Evolutionary conservation across 2,113 vertebrate species (phyloP).

Genomic region (Ellobius talpinus): DNA sequence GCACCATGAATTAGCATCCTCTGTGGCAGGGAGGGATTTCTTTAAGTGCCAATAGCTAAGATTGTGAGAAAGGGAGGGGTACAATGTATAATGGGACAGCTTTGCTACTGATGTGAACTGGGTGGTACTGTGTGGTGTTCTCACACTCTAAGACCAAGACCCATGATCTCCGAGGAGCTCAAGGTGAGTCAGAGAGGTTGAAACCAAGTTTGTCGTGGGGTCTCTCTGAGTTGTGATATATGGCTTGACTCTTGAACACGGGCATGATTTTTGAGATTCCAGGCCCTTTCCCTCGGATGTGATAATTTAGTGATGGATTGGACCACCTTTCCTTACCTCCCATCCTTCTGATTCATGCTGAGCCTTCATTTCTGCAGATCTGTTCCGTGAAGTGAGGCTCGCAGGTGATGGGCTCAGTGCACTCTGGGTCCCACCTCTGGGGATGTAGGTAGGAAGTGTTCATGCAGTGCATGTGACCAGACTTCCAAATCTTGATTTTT

Average conservation of each 20-base stretch:
- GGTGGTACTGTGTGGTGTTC: neutral
- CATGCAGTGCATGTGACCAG: neutral
- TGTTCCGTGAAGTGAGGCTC: neutral
- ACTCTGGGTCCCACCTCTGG: neutral
- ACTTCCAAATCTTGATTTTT: neutral
- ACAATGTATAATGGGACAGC: neutral
- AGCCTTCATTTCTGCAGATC: neutral
- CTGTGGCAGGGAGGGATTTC: neutral
- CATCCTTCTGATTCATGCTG: neutral
- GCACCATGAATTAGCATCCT: neutral
- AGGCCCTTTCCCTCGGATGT: neutral
- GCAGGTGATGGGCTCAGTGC: accelerated
- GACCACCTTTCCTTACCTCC: accelerated
- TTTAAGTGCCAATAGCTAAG: neutral
- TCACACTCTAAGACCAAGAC: neutral
- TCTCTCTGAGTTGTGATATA: neutral
- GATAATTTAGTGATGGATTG: too few relatives aligned
- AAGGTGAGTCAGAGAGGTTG: neutral
- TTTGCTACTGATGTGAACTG: accelerated
- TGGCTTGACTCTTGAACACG: neutral
- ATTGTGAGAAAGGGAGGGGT: neutral
- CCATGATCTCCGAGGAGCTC: accelerated
- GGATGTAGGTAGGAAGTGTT: accelerated
- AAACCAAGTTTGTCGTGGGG: neutral
- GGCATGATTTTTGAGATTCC: neutral